Percentiles rank a stretch among this genome's conserved stretches.
Evolutionary conservation across 2,888 invertebrate species (phyloP).

Genomic region (Tenthredo livida): DNA sequence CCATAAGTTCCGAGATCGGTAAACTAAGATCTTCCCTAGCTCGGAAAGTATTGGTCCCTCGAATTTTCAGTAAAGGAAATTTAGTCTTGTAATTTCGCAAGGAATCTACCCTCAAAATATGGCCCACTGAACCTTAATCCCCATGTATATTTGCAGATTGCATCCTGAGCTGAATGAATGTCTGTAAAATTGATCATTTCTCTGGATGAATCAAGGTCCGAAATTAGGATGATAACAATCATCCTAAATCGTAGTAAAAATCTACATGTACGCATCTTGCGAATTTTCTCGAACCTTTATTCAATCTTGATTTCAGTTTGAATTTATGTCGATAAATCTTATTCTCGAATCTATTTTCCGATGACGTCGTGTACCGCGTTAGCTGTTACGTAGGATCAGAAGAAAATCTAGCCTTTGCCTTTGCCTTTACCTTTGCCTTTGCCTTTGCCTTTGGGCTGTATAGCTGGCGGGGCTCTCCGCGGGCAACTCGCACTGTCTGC

Average conservation of each 20-base stretch:
- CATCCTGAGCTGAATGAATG: background rate
- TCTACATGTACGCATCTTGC: background rate
- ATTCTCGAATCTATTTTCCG: background rate
- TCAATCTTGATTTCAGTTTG: background rate
- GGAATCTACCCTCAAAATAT: too few relatives aligned
- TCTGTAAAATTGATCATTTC: background rate
- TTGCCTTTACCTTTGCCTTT: constrained; percentile 31
- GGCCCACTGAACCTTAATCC: too few relatives aligned
- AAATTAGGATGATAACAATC: background rate
- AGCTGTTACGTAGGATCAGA: constrained; percentile 50
- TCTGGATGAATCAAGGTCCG: background rate
- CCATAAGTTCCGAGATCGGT: too few relatives aligned
- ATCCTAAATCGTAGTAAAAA: background rate
- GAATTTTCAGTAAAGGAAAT: too few relatives aligned
- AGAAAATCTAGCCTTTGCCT: constrained; percentile 50
- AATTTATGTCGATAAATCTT: background rate
- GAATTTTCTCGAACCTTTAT: background rate
- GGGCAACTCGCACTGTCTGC: constrained; percentile 65
- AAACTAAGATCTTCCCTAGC: too few relatives aligned
- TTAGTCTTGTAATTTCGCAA: too few relatives aligned
- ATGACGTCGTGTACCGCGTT: background rate
- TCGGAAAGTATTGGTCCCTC: too few relatives aligned
- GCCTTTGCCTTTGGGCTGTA: constrained; percentile 30
- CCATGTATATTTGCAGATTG: background rate
- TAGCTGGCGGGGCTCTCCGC: constrained; percentile 57